phyloP scores from a whole-genome alignment of 2,888 invertebrate species.

The Uropetala carovei region DNA sequence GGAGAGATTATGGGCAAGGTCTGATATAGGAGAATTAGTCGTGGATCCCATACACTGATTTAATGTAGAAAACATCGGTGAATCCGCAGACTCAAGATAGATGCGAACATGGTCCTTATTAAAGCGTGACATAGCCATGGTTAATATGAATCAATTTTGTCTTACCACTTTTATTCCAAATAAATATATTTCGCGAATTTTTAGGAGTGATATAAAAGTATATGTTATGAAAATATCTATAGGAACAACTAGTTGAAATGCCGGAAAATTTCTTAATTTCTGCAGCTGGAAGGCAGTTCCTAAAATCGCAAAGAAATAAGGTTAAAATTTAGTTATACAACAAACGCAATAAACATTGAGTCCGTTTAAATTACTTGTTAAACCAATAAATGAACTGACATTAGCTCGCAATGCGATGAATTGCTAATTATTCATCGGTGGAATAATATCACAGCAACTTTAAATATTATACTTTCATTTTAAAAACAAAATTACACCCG shows the following conservation, averaged over 20 bases:
- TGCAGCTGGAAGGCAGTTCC: neutral
- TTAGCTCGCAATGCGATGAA: neutral
- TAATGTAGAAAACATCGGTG: constrained; percentile 31
- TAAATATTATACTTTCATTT: too few species aligned
- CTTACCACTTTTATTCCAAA: neutral
- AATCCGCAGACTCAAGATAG: neutral
- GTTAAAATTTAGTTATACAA: too few species aligned
- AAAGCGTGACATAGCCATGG: neutral
- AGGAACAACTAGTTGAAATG: neutral
- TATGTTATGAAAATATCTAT: neutral
- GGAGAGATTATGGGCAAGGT: constrained; percentile 51
- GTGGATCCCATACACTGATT: neutral
- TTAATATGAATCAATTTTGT: neutral
- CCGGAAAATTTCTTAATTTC: neutral
- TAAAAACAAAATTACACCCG: neutral
- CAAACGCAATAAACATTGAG: too few species aligned
- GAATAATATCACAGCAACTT: too few species aligned
- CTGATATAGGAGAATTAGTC: constrained; percentile 45
- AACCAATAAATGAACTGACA: neutral
- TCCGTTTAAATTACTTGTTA: too few species aligned
- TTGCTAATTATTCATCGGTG: too few species aligned
- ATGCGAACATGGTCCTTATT: neutral
- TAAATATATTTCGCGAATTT: neutral
- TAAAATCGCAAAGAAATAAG: neutral
- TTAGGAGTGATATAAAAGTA: neutral